Evolutionary conservation across 2,113 vertebrate genomes (phyloP).

Genomic region (Percina caprodes): DNA sequence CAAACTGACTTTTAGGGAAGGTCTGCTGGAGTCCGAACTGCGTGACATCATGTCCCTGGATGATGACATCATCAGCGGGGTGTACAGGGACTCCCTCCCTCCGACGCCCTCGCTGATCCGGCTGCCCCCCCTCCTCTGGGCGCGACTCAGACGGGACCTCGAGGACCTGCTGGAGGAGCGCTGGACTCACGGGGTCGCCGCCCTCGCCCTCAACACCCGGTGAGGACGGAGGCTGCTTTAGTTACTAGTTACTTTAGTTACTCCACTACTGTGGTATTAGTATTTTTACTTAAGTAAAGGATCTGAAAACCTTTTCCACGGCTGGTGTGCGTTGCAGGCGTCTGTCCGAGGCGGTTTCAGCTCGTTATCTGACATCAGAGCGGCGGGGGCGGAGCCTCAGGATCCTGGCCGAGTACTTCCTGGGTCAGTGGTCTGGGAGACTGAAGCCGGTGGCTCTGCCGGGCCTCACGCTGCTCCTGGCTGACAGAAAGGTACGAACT

Average conservation of each 20-base stretch:
- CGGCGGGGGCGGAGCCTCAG: constrained; percentile 72
- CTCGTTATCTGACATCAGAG: constrained; percentile 76
- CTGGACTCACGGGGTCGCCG: constrained; percentile 72
- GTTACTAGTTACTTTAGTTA: no score
- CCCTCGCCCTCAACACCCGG: constrained; percentile 82
- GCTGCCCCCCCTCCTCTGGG: constrained; percentile 86
- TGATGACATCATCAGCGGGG: constrained; percentile 85
- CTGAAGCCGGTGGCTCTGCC: constrained; percentile 83
- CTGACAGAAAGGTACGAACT: constrained; percentile 84
- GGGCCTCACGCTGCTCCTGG: constrained; percentile 75
- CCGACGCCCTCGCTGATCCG: constrained; percentile 80
- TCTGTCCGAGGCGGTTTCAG: constrained; percentile 76
- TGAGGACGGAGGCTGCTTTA: constrained; percentile 56
- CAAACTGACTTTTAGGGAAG: constrained; percentile 76
- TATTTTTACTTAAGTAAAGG: no score
- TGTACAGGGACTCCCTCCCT: constrained; percentile 83
- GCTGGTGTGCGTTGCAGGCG: constrained; percentile 71
- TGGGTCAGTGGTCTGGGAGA: constrained; percentile 84
- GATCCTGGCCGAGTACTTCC: constrained; percentile 86
- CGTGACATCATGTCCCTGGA: constrained; percentile 89
- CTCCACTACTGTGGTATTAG: no score
- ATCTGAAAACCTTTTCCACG: no score
- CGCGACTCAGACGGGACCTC: constrained; percentile 82
- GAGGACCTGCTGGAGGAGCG: constrained; percentile 77
- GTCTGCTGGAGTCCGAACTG: constrained; percentile 87